These are phyloP conservation scores for Chlorops oryzae DNA, from an alignment of 1,140 invertebrate genomes.

Conservation along the genomic window DNA sequence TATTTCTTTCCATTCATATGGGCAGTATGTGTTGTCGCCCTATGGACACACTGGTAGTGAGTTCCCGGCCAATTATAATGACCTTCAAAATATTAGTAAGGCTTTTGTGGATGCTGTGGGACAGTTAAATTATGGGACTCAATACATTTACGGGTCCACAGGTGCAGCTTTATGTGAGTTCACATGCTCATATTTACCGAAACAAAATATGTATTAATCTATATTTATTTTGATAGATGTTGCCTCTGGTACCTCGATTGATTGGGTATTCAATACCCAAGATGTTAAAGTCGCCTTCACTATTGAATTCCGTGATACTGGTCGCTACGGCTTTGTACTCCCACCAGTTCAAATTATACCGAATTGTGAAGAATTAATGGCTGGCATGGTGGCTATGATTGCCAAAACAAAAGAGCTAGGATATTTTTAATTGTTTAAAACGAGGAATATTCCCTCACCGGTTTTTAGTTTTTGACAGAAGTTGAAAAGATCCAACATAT, in stretches of 20 bases:
- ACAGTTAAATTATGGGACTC: slow-evolving; percentile 50
- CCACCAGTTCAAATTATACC: slow-evolving; percentile 75
- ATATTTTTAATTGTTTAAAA: slow-evolving; percentile 17
- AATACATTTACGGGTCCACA: slow-evolving; percentile 51
- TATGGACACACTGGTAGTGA: slow-evolving; percentile 50
- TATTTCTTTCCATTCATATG: slow-evolving; percentile 54
- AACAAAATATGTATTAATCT: too few relatives aligned
- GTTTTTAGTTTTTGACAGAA: too few relatives aligned
- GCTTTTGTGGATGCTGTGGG: slow-evolving; percentile 49
- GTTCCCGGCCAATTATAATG: slow-evolving; percentile 51
- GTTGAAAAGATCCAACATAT: too few relatives aligned
- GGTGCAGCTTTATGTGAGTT: slow-evolving; percentile 55
- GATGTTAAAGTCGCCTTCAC: slow-evolving; percentile 59
- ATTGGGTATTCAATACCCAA: slow-evolving; percentile 60
- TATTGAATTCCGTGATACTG: slow-evolving; percentile 61
- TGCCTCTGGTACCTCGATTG: slow-evolving; percentile 56
- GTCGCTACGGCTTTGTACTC: slow-evolving; percentile 78
- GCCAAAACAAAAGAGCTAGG: slow-evolving; percentile 32
- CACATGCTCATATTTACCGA: background rate
- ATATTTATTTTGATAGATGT: slow-evolving; percentile 22
- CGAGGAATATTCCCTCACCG: background rate
- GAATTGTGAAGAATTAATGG: slow-evolving; percentile 75
- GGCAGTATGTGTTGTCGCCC: slow-evolving; percentile 51
- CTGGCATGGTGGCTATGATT: slow-evolving; percentile 69
- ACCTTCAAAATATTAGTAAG: slow-evolving; percentile 50